phyloP scores from a whole-genome alignment of 2,113 vertebrate species.

The Myiozetetes cayanensis region DNA sequence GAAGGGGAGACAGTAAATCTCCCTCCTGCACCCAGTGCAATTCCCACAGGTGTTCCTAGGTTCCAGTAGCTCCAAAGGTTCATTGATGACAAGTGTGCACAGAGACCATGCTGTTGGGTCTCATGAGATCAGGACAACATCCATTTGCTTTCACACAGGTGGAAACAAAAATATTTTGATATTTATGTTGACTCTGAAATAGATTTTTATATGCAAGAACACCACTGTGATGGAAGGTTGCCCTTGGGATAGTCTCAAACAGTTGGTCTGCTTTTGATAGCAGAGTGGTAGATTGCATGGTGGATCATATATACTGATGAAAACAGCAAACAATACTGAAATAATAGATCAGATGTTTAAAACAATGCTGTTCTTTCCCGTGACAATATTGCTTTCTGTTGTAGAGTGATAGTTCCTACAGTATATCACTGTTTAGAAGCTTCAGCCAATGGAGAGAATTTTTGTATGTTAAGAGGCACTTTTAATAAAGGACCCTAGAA shows the following conservation, averaged over 20 bases:
- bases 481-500: neutral
- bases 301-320: neutral
- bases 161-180: neutral
- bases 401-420: neutral
- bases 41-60: neutral
- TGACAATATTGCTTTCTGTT: neutral
- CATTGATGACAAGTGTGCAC: neutral
- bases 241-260: neutral
- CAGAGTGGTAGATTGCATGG: neutral
- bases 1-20: neutral
- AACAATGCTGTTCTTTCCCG: neutral
- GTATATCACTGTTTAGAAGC: neutral
- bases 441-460: neutral
- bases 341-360: neutral
- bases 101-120: neutral
- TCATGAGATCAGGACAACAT: neutral
- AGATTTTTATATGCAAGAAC: neutral
- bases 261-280: neutral
- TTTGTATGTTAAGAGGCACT: neutral
- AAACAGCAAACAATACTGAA: neutral
- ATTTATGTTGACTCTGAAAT: neutral
- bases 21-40: fast-evolving
- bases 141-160: neutral
- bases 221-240: neutral
- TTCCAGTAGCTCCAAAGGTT: neutral